Evolutionary conservation across 23 tunicate species (phyloP).

Genomic region (Aplidium turbinatum): DNA sequence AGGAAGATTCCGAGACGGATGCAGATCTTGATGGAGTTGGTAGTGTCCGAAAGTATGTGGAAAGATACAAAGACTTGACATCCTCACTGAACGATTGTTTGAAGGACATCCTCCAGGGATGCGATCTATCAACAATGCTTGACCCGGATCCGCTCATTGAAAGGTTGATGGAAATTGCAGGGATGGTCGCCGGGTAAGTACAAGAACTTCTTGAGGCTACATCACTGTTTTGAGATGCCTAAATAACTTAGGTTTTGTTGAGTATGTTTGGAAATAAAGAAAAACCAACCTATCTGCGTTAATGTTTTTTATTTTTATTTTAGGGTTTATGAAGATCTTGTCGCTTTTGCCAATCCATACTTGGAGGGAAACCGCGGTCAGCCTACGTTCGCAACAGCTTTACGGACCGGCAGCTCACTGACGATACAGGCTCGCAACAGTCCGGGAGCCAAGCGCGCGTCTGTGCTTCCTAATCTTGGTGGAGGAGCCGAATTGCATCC

Average conservation of each 20-base stretch:
- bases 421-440: conserved; percentile 32
- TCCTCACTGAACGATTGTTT: conserved; percentile 57
- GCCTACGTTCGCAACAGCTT: conserved; percentile 68
- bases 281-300: too few species aligned
- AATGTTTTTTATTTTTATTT: too few species aligned
- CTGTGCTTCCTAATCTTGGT: conserved; percentile 8
- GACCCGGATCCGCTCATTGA: conserved; percentile 86
- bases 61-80: conserved; percentile 68
- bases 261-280: too few species aligned
- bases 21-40: conserved; percentile 26
- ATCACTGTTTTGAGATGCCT: too few species aligned
- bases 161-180: conserved; percentile 53
- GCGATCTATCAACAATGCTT: conserved; percentile 72
- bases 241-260: too few species aligned
- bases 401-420: conserved; percentile 34
- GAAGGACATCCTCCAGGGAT: conserved; percentile 76
- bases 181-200: conserved; percentile 62
- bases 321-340: conserved; percentile 74
- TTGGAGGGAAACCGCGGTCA: conserved; percentile 35
- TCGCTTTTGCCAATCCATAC: conserved; percentile 70
- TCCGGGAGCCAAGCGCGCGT: conserved; percentile 38
- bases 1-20: conserved; percentile 45
- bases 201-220: neutral
- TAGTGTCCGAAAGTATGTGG: conserved; percentile 70
- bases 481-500: conserved; percentile 46